Percentiles rank a stretch among this genome's conserved stretches.
These are phyloP conservation scores for Lasioglossum baleicum DNA, from an alignment of 1,140 invertebrate species.

Conservation along the genomic window DNA sequence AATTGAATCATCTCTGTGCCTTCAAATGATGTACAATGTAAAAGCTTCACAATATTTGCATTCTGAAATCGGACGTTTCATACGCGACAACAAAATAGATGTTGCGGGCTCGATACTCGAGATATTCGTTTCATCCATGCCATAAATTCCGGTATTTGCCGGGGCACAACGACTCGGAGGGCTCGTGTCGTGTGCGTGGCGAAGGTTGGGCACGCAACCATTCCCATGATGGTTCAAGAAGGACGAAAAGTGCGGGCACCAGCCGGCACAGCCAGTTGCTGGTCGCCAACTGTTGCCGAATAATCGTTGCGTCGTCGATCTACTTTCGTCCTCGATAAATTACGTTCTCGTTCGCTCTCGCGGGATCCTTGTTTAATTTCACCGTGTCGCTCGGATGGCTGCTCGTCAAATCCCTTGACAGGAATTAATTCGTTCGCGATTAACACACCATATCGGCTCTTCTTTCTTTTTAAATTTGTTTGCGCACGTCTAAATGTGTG, in stretches of 20 bases:
- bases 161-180: not conserved
- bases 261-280: constrained; percentile 57
- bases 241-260: constrained; percentile 69
- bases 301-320: constrained; percentile 28
- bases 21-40: no score
- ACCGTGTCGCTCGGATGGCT: not conserved
- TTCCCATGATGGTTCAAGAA: constrained; percentile 67
- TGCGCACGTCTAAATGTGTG: no score
- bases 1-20: no score
- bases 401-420: constrained; percentile 5
- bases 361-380: not conserved
- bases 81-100: not conserved
- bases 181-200: constrained; percentile 56
- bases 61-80: no score
- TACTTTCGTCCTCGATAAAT: not conserved
- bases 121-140: not conserved
- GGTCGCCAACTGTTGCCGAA: constrained; percentile 45
- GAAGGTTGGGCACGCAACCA: constrained; percentile 65
- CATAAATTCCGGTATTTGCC: not conserved
- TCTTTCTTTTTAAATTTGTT: no score
- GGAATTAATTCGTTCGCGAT: constrained; percentile 2
- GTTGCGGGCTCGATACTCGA: not conserved
- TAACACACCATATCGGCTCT: not conserved
- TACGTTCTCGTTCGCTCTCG: not conserved
- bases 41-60: no score